These are phyloP conservation scores for Mustela lutreola DNA, from an alignment of 2,113 vertebrate genomes.

Conservation along the genomic window DNA sequence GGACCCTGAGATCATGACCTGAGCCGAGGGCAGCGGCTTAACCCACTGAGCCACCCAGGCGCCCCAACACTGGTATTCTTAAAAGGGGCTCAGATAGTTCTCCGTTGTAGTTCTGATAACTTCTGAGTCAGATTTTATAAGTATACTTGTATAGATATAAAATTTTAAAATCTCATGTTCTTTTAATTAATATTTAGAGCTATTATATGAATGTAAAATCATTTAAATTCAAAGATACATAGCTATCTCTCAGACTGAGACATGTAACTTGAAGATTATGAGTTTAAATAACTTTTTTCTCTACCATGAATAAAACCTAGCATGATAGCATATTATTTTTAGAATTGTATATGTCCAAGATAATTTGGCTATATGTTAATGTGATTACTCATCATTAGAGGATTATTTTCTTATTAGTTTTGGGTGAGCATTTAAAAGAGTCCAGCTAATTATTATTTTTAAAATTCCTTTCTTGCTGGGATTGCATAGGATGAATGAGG, in stretches of 20 bases:
- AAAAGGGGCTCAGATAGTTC: neutral
- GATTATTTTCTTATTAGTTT: slow-evolving; percentile 37
- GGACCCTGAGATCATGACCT: too few relatives aligned
- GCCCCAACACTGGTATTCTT: neutral
- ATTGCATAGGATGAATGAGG: neutral
- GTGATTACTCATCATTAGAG: slow-evolving; percentile 5
- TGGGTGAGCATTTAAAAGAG: slow-evolving; percentile 43
- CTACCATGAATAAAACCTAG: slow-evolving; percentile 12
- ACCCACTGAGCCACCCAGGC: too few relatives aligned
- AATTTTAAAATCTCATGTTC: neutral
- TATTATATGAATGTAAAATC: neutral
- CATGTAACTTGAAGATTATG: neutral
- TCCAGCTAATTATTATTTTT: slow-evolving; percentile 47
- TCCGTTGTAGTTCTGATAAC: neutral
- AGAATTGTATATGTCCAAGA: neutral
- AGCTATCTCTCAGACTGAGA: neutral
- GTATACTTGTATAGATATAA: neutral
- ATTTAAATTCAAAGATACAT: slow-evolving; percentile 9
- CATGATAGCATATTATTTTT: slow-evolving; percentile 30
- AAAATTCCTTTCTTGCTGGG: neutral
- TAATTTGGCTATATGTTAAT: neutral
- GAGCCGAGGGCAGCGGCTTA: too few relatives aligned
- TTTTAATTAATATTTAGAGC: neutral
- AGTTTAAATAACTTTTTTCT: slow-evolving; percentile 14
- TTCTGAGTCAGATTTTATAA: neutral